Percentiles rank a stretch among this genome's conserved stretches.
Conservation (phyloP, 2,888 invertebrate species). For the Rhodophaea formosa region DNA sequence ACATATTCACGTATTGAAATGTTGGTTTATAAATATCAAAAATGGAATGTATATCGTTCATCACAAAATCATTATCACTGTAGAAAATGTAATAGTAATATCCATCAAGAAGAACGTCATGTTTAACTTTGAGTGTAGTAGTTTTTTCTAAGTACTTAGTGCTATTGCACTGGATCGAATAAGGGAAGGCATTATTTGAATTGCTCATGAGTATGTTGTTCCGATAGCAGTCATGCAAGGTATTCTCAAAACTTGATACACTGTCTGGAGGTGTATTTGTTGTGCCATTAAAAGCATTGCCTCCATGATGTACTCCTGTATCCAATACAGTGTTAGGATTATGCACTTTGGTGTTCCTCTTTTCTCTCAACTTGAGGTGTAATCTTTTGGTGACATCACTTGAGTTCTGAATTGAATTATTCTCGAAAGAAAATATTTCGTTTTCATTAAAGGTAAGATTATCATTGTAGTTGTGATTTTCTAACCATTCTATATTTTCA, state of each 20-base stretch:
- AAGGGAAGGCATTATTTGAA: constrained; percentile 79
- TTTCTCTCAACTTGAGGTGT: constrained; percentile 37
- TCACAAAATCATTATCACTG: constrained; percentile 90
- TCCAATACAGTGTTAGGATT: constrained; percentile 83
- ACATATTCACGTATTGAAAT: constrained; percentile 87
- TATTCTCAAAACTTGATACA: constrained; percentile 91
- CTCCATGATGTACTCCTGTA: constrained; percentile 88
- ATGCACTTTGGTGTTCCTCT: constrained; percentile 62
- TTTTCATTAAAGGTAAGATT: constrained; percentile 4
- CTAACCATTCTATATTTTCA: constrained; percentile 23
- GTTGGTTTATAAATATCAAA: constrained; percentile 93
- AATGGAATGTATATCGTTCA: constrained; percentile 90
- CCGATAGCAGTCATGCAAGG: constrained; percentile 87
- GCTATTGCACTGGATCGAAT: constrained; percentile 84
- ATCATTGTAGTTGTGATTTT: constrained; percentile 23
- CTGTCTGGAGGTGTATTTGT: constrained; percentile 76
- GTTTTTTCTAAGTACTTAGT: constrained; percentile 85
- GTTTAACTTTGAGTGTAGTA: constrained; percentile 83
- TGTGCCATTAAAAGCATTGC: constrained; percentile 84
- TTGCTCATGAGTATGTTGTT: constrained; percentile 87
- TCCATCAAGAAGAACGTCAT: constrained; percentile 87
- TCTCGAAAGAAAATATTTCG: constrained; percentile 5
- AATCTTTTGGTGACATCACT: constrained; percentile 14
- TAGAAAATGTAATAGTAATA: constrained; percentile 95
- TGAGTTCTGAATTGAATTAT: constrained; percentile 11